Conservation (phyloP, 2,888 invertebrate species). For the Catocala nupta region DNA sequence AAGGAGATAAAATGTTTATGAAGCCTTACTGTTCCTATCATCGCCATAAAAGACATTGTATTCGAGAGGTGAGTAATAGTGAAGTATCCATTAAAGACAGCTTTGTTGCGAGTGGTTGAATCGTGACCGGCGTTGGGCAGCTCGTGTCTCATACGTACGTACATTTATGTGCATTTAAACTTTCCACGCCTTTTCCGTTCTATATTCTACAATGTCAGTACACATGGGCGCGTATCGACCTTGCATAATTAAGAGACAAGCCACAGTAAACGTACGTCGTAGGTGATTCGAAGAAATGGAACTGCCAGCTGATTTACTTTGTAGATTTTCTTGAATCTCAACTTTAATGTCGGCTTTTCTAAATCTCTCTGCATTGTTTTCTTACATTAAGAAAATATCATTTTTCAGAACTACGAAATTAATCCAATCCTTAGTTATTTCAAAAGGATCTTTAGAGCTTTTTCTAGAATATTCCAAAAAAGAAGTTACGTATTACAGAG, state of each 20-base stretch:
- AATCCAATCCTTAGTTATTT: no score
- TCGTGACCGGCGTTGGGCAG: conserved; percentile 6
- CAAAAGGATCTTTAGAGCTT: no score
- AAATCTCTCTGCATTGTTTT: no score
- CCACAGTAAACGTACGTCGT: no score
- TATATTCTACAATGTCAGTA: conserved; percentile 34
- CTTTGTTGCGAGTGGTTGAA: conserved; percentile 1
- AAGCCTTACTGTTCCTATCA: not conserved
- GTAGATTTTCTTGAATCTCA: no score
- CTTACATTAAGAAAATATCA: no score
- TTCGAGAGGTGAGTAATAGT: not conserved
- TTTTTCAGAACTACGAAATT: no score
- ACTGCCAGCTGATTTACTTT: no score
- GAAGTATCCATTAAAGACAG: conserved; percentile 1
- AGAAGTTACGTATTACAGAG: no score
- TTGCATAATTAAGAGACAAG: conserved; percentile 30
- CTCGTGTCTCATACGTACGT: conserved; percentile 10
- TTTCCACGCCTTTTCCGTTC: conserved; percentile 50
- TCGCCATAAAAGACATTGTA: conserved; percentile 6
- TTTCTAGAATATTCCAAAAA: no score
- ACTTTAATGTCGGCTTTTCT: no score
- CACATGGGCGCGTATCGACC: conserved; percentile 37
- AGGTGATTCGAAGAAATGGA: no score
- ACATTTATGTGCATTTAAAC: conserved; percentile 27
- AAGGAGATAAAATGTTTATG: not conserved